These are phyloP conservation scores for Orgyia antiqua DNA, from an alignment of 2,888 invertebrate species.

Conservation along the genomic window DNA sequence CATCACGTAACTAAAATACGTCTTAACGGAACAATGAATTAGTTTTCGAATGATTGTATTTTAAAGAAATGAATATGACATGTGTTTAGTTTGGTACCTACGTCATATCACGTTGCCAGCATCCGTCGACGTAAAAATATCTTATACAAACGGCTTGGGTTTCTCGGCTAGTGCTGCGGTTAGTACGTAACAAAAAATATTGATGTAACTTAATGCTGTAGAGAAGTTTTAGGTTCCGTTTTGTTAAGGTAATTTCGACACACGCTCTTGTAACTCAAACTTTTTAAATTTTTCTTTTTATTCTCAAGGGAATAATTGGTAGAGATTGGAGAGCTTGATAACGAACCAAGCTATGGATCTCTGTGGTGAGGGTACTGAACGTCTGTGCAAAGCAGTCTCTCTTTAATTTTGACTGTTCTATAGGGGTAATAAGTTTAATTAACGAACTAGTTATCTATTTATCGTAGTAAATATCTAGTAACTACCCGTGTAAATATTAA, in stretches of 20 bases:
- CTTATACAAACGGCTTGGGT: constrained; percentile 43
- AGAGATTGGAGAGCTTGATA: no score
- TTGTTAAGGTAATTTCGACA: not conserved
- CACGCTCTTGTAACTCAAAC: not conserved
- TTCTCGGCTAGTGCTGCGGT: constrained; percentile 59
- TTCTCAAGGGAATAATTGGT: no score
- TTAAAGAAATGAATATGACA: constrained; percentile 15
- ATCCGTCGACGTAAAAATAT: constrained; percentile 57
- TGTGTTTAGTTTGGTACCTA: constrained; percentile 16
- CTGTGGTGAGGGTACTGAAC: no score
- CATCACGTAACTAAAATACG: constrained; percentile 18
- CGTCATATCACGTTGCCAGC: constrained; percentile 25
- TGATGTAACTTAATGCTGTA: constrained; percentile 50
- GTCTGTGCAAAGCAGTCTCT: no score
- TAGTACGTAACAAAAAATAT: constrained; percentile 48
- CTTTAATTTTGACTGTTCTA: no score
- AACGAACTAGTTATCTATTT: no score
- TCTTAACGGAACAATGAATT: constrained; percentile 25
- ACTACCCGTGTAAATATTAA: no score
- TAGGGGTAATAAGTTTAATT: no score
- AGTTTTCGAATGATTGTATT: constrained; percentile 15
- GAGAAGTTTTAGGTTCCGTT: not conserved
- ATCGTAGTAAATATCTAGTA: no score
- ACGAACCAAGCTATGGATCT: no score
- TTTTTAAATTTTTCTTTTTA: no score